Evolutionary conservation across 1,140 invertebrate genomes (phyloP), one percentile per base, ranked within the genome.

Genomic region (Euura lappo): DNA sequence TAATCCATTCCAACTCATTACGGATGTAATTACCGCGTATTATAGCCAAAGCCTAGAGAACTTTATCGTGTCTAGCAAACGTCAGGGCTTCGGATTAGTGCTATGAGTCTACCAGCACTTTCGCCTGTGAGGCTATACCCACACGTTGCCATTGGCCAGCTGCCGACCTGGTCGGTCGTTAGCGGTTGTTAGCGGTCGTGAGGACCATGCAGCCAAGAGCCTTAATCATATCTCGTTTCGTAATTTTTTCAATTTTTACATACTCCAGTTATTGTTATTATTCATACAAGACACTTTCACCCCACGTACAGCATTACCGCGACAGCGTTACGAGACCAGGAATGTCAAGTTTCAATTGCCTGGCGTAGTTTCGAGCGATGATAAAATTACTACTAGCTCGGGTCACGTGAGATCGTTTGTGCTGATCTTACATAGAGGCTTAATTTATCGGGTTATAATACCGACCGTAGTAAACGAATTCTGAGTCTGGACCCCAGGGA

Each of bases 171-270:
- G 51, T 60, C 51, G 51, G 51, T 60, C 51, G 51, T 60, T 60
- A 60, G 51, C 51, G 51, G 51, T 60, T 60, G 51, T 60, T 60
- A 60, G 51, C 51, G 51, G 51, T 60, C 51, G 51, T 60, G 51
- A 60, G 51, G 51, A 60, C 51, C 51, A n/a, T 8, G 51, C 13
- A 60, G 28, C 13, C 10, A 11, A 60, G 51, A 60, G 51, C 51
- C 51, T 60, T 60, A 60, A 60, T 60, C 51, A 60, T 60, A 60
- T 60, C 51, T 60, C 51, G 51, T 60, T 60, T 60, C 51, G 51
- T 60, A 60, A 60, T 60, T 60, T 60, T 2, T 60, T 60, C 51
- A 60, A 60, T 60, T 60, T 60, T 60, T 60, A 60, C 51, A 8
- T 60, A 60, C 51, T 28, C 10, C 8, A 3, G 13, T n/a, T 60